A percentile compares a stretch with the other conserved stretches of the same genome.
Evolutionary conservation across 2,888 invertebrate species (phyloP).

Genomic region (Sinodicranocentrus sp.): DNA sequence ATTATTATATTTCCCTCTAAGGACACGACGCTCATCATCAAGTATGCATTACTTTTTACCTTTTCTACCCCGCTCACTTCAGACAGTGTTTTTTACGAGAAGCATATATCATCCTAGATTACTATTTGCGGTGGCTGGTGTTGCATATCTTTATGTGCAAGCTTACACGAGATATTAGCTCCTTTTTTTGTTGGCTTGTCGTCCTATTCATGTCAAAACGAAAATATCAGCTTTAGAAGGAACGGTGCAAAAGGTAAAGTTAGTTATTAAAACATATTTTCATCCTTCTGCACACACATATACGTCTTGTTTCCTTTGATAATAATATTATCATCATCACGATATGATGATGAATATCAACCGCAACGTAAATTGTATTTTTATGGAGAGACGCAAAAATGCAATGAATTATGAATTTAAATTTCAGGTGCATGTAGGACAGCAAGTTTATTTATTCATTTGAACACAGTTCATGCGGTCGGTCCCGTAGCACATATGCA

Average conservation of each 20-base stretch:
- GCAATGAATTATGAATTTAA: background rate
- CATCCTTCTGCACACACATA: background rate
- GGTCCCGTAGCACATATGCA: background rate
- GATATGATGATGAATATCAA: constrained; percentile 32
- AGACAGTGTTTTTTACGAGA: constrained; percentile 17
- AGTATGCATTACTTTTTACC: constrained; percentile 24
- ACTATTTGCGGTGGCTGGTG: background rate
- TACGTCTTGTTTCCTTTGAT: constrained; percentile 1
- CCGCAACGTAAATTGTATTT: constrained; percentile 7
- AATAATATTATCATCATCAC: constrained; percentile 4
- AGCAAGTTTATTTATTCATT: no score
- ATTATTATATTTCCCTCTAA: constrained; percentile 38
- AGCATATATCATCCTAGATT: background rate
- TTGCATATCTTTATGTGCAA: background rate
- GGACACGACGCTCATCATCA: constrained; percentile 26
- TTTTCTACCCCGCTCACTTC: background rate
- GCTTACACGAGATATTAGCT: constrained; percentile 11
- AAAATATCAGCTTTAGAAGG: constrained; percentile 21
- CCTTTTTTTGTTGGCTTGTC: background rate
- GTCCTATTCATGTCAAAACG: constrained; percentile 18
- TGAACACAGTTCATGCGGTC: no score
- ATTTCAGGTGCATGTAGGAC: no score
- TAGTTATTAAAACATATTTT: constrained; percentile 34
- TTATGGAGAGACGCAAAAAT: background rate
- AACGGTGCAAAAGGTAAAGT: background rate